Evolutionary conservation across 2,113 vertebrate genomes (phyloP).

Genomic region (Laticauda colubrina): DNA sequence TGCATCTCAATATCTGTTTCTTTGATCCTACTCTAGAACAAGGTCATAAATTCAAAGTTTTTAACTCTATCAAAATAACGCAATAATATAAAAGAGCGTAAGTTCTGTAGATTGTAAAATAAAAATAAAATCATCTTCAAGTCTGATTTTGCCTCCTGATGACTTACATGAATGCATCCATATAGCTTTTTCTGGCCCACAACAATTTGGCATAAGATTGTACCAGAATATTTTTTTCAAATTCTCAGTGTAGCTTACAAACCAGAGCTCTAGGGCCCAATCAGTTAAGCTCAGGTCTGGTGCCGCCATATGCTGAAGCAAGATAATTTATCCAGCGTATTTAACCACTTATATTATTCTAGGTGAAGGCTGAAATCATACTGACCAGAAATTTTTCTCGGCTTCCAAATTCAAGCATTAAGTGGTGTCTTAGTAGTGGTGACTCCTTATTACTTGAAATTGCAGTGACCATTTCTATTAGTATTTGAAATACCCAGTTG

Average conservation of each 20-base stretch:
- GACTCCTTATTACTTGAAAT: conserved; percentile 31
- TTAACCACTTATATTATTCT: not conserved
- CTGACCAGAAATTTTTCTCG: conserved; percentile 57
- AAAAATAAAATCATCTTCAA: not conserved
- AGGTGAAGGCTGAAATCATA: conserved; percentile 6
- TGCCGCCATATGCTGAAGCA: not conserved
- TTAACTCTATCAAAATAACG: not conserved
- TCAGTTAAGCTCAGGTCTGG: not conserved
- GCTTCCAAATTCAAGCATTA: conserved; percentile 59
- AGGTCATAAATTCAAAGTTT: not conserved
- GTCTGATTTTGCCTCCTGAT: not conserved
- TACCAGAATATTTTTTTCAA: not conserved
- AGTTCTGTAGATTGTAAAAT: not conserved
- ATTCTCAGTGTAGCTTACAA: not conserved
- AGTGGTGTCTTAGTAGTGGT: conserved; percentile 4
- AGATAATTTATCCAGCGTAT: not conserved
- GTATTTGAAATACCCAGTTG: conserved; percentile 56
- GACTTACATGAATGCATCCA: not conserved
- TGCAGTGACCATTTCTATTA: conserved; percentile 46
- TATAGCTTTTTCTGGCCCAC: not conserved
- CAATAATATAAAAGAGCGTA: not conserved
- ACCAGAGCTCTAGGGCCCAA: not conserved
- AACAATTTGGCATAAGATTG: not conserved
- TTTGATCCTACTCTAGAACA: not conserved
- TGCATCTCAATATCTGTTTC: not conserved